Evolutionary conservation across 2,797 vertebrate genomes (phyloP), one percentile per base, ranked within the genome.

Genomic region (Takifugu rubripes): DNA sequence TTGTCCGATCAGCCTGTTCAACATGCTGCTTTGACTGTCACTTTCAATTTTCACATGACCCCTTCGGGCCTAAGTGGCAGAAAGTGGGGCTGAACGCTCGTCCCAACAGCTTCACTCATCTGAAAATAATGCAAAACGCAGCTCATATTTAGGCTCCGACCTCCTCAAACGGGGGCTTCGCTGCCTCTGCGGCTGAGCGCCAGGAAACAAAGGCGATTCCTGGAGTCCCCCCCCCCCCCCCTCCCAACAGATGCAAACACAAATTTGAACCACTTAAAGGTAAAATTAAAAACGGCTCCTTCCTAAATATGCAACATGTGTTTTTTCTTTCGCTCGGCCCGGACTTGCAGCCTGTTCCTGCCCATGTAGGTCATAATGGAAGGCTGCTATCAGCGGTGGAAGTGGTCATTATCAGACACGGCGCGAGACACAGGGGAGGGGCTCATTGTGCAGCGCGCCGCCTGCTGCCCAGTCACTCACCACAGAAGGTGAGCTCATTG

Each of bases 31-130:
- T 92, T 91, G 92, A 93, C 94, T 96, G 96, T 96, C 95, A 95
- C 90, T 93, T 97, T 94, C 93, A 95, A 97, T 97, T 96, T 96
- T 94, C 92, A 91, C 92, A 93, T 94, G 95, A 97, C 94, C 94
- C 91, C 86, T 79, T 89, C 92, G 92, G 94, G 93, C 91, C 88
- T 93, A 95, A 94, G 94, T 95, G 94, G 92, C 92, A 95, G 94
- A 96, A 94, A 91, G 91, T 83, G 82, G 92, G 84, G 94, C 93
- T 95, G 95, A 98, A 97, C 92, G 94, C 95, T 93, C 87, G 91
- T 90, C 93, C 96, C 95, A 98, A 98, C 96, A 97, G 95, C 92
- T 97, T 95, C 96, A 94, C 93, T 96, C 95, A 95, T 95, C 94
- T 94, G 93, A 92, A 95, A 95, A 94, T 97, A 98, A 98, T 95